A percentile compares a stretch with the other conserved stretches of the same genome.
Conservation (phyloP, 1,140 invertebrate species). For the Drosophila burlai region DNA sequence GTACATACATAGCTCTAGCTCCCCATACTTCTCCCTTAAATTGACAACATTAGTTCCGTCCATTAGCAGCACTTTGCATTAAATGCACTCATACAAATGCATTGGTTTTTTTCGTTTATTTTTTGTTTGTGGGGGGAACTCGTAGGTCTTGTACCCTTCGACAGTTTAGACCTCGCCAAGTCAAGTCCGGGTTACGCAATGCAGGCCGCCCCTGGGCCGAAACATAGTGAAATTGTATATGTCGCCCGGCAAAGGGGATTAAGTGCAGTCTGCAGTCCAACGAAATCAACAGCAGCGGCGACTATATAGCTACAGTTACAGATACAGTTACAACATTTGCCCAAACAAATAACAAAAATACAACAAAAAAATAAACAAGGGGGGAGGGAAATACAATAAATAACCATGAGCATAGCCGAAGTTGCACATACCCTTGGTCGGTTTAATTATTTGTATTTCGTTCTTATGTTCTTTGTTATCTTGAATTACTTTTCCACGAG, state of each 20-base stretch:
- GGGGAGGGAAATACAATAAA: not conserved
- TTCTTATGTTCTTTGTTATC: constrained; percentile 17
- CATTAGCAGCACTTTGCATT: constrained; percentile 63
- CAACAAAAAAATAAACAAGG: constrained; percentile 13
- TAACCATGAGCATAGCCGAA: constrained; percentile 29
- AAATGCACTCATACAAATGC: constrained; percentile 44
- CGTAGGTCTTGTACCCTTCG: constrained; percentile 37
- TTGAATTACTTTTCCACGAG: constrained; percentile 30
- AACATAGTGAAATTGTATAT: constrained; percentile 76
- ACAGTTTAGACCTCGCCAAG: constrained; percentile 49
- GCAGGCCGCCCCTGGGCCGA: constrained; percentile 46
- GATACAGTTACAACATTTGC: constrained; percentile 70
- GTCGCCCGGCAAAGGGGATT: constrained; percentile 60
- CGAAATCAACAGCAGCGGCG: constrained; percentile 41
- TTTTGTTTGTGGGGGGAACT: constrained; percentile 11
- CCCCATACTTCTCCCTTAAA: constrained; percentile 19
- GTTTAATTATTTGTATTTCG: constrained; percentile 12
- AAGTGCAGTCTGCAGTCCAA: constrained; percentile 73
- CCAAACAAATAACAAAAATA: constrained; percentile 48
- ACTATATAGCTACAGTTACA: constrained; percentile 29
- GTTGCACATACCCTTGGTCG: constrained; percentile 17
- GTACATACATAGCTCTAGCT: not conserved
- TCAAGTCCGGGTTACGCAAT: constrained; percentile 71
- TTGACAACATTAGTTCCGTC: constrained; percentile 72
- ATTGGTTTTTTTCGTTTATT: not conserved